Evolutionary conservation across 2,113 vertebrate species (phyloP).

Genomic region (Prolemur simus): DNA sequence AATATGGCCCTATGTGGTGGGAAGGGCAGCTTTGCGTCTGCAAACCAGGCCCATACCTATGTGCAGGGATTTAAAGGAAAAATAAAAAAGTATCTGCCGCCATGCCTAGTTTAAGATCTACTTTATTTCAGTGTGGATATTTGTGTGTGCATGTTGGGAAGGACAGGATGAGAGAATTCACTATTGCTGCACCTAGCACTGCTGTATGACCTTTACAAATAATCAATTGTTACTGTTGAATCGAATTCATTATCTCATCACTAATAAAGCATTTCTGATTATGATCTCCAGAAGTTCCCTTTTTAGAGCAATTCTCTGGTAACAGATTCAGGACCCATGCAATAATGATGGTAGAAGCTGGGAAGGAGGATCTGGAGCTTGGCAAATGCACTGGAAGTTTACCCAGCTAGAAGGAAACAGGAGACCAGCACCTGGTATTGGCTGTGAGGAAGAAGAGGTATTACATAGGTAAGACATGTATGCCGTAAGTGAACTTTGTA

Average conservation of each 20-base stretch:
- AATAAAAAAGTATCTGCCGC: not conserved
- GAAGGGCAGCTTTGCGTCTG: no score
- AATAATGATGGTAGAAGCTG: not conserved
- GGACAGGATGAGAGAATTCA: not conserved
- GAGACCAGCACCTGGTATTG: rapidly evolving
- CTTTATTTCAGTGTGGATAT: not conserved
- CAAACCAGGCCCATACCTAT: not conserved
- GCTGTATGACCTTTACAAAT: not conserved
- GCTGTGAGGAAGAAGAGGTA: rapidly evolving
- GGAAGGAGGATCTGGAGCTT: not conserved
- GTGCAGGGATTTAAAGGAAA: not conserved
- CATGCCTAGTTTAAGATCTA: not conserved
- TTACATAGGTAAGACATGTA: rapidly evolving
- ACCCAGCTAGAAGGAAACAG: not conserved
- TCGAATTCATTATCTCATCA: not conserved
- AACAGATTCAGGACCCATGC: not conserved
- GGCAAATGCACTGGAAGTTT: rapidly evolving
- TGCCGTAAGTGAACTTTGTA: rapidly evolving
- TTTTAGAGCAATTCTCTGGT: not conserved
- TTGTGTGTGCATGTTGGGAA: not conserved
- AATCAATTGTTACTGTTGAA: not conserved
- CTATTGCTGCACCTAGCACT: not conserved
- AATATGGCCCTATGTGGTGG: not conserved
- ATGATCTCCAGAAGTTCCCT: not conserved
- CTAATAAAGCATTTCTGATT: not conserved